Evolutionary conservation across 2,888 invertebrate species (phyloP).

Genomic region (Pyrochroa serraticornis): DNA sequence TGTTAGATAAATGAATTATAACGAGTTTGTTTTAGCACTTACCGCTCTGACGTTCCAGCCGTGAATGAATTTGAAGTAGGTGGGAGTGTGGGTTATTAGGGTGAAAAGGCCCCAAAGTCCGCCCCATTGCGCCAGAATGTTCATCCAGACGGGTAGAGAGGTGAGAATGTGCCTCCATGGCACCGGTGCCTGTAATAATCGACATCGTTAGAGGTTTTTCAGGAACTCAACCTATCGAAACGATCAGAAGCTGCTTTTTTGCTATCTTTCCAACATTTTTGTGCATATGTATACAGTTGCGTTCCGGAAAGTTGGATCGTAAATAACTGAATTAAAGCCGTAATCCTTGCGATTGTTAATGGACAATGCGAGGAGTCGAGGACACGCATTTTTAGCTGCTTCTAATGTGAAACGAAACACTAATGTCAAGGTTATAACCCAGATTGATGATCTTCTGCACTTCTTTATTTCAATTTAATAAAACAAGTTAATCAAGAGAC

Average conservation of each 20-base stretch:
- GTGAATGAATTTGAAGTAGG: slow-evolving; percentile 72
- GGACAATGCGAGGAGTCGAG: too few relatives aligned
- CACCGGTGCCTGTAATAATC: slow-evolving; percentile 56
- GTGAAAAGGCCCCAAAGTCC: slow-evolving; percentile 74
- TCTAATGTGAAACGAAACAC: too few relatives aligned
- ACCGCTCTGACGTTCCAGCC: slow-evolving; percentile 72
- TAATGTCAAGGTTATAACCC: too few relatives aligned
- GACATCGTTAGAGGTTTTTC: neutral
- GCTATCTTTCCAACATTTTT: neutral
- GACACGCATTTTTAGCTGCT: too few relatives aligned
- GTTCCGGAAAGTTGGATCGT: neutral
- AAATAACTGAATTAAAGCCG: too few relatives aligned
- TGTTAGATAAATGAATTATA: neutral
- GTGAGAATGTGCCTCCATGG: slow-evolving; percentile 69
- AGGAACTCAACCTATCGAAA: neutral
- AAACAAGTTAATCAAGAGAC: too few relatives aligned
- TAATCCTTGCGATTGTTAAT: too few relatives aligned
- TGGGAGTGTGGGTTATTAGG: slow-evolving; percentile 72
- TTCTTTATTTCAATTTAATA: too few relatives aligned
- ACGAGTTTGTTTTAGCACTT: slow-evolving; percentile 41
- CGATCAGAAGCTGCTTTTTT: neutral
- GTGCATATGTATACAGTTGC: slow-evolving; percentile 1
- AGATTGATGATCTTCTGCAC: too few relatives aligned
- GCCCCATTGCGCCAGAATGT: slow-evolving; percentile 69
- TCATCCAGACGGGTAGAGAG: slow-evolving; percentile 69